These are phyloP conservation scores for Paramisgurnus dabryanus DNA, from an alignment of 2,113 vertebrate species.

Conservation along the genomic window DNA sequence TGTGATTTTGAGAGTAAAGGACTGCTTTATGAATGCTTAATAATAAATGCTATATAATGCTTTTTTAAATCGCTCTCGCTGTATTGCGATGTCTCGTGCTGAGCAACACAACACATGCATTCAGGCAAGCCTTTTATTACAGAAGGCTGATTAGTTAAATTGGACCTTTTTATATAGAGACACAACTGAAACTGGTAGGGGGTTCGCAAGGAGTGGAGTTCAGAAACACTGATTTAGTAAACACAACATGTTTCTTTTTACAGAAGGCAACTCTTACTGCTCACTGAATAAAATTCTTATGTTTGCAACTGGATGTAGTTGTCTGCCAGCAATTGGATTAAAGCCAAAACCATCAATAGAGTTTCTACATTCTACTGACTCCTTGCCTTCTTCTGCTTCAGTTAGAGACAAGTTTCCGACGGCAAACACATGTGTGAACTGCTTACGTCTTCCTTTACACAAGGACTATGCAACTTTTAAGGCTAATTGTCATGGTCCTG, in stretches of 20 bases:
- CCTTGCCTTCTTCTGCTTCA: background rate
- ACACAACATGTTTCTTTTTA: too few species aligned
- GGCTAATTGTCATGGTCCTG: background rate
- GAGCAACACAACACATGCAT: background rate
- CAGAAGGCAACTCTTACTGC: background rate
- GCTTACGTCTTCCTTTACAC: background rate
- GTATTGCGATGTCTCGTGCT: too few species aligned
- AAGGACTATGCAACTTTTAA: background rate
- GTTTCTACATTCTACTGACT: background rate
- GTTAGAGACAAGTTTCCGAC: background rate
- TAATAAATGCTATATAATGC: too few species aligned
- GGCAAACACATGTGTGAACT: background rate
- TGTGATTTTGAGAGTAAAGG: too few species aligned
- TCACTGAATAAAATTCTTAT: background rate
- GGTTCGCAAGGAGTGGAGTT: too few species aligned
- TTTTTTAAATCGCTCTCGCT: too few species aligned
- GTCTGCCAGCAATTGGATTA: background rate
- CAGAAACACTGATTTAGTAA: too few species aligned
- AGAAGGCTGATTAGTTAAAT: background rate
- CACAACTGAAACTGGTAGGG: background rate
- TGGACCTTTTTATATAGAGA: background rate
- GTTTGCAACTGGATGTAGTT: background rate
- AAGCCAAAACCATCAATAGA: background rate
- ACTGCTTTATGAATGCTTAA: too few species aligned
- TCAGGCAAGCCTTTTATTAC: background rate